These are phyloP conservation scores for Bryconaethiops microstoma DNA, from an alignment of 2,797 vertebrate species.

Conservation along the genomic window DNA sequence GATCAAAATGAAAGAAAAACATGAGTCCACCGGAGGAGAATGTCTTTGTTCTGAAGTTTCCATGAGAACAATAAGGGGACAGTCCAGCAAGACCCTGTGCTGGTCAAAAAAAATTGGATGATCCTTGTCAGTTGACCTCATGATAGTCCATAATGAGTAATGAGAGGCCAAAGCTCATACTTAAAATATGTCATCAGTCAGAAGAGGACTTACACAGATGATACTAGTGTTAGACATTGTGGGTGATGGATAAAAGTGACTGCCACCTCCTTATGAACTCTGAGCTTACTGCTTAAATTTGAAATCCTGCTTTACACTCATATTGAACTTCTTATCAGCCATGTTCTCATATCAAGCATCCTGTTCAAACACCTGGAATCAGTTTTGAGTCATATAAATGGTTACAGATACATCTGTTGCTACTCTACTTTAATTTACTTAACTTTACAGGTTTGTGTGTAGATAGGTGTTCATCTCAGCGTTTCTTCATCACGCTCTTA, in stretches of 20 bases:
- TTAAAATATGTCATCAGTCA: neutral
- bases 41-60: neutral
- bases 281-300: neutral
- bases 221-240: neutral
- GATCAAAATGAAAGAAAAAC: no score
- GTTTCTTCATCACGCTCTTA: no score
- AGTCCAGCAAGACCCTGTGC: neutral
- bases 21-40: neutral
- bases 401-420: neutral
- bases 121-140: neutral
- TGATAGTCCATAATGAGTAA: neutral
- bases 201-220: neutral
- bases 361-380: neutral
- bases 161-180: neutral
- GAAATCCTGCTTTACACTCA: no score
- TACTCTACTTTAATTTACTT: no score
- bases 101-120: neutral
- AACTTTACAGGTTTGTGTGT: no score
- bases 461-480: no score
- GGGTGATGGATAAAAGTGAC: neutral
- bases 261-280: neutral
- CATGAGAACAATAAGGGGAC: no score
- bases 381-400: neutral
- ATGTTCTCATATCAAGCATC: neutral
- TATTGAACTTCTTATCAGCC: no score